phyloP scores from a whole-genome alignment of 2,888 invertebrate species.

The Physocephala rufipes region DNA sequence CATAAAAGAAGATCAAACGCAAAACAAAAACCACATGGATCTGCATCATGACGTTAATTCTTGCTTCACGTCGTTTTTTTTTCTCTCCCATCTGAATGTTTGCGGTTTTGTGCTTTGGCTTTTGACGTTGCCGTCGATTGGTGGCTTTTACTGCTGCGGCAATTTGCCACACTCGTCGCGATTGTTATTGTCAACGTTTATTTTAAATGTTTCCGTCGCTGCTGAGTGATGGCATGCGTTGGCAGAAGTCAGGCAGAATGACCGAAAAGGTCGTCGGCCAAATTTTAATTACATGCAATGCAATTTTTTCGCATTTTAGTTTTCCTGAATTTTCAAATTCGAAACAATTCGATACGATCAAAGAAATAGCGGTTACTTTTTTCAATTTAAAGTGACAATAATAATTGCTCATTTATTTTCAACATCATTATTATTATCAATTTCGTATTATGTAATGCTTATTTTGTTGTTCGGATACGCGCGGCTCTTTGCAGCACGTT shows the following conservation, averaged over 20 bases:
- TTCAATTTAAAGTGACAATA: not conserved
- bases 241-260: not conserved
- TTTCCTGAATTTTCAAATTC: not conserved
- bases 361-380: not conserved
- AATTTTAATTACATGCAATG: constrained; percentile 30
- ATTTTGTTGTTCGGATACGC: no score
- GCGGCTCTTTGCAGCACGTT: not conserved
- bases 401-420: not conserved
- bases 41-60: constrained; percentile 19
- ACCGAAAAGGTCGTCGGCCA: constrained; percentile 21
- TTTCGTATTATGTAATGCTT: no score
- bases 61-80: no score
- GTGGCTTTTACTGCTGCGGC: constrained; percentile 17
- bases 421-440: no score
- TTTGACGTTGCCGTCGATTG: no score
- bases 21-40: not conserved
- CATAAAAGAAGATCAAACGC: no score
- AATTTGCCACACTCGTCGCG: not conserved
- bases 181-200: constrained; percentile 19
- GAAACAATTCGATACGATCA: not conserved
- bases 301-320: constrained; percentile 22
- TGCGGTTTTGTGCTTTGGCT: constrained; percentile 23
- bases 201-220: constrained; percentile 26
- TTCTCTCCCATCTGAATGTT: not conserved
- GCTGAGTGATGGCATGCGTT: not conserved